Percentiles rank a stretch among this genome's conserved stretches.
These are phyloP conservation scores for Sturnira hondurensis DNA, from an alignment of 2,113 vertebrate genomes.

Conservation along the genomic window DNA sequence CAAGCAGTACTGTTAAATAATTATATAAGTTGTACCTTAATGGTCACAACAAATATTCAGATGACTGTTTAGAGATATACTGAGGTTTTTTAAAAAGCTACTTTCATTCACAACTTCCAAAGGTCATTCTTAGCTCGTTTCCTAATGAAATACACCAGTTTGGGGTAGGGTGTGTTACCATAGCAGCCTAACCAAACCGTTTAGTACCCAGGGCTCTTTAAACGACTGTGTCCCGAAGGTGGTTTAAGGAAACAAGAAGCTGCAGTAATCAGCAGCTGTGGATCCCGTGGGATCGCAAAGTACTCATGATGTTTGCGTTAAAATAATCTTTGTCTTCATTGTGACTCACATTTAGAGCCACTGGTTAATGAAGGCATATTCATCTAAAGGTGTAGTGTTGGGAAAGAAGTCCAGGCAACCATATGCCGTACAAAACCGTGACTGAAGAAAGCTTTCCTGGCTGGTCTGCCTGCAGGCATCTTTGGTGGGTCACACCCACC, in stretches of 20 bases:
- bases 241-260: background rate
- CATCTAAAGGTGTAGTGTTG: background rate
- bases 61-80: background rate
- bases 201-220: background rate
- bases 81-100: background rate
- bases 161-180: background rate
- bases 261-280: background rate
- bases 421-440: background rate
- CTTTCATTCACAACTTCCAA: background rate
- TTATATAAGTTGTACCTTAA: background rate
- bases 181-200: background rate
- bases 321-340: background rate
- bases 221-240: background rate
- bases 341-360: background rate
- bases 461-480: background rate
- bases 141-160: background rate
- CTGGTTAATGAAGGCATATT: background rate
- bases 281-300: background rate
- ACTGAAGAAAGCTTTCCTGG: background rate
- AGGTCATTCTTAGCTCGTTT: constrained; percentile 1
- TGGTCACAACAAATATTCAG: background rate
- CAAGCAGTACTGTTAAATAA: background rate
- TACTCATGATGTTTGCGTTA: background rate
- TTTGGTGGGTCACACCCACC: background rate
- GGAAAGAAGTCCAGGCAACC: background rate